Evolutionary conservation across 2,888 invertebrate species (phyloP), one percentile per base, ranked within the genome.

Genomic region (Halocaridina rubra): DNA sequence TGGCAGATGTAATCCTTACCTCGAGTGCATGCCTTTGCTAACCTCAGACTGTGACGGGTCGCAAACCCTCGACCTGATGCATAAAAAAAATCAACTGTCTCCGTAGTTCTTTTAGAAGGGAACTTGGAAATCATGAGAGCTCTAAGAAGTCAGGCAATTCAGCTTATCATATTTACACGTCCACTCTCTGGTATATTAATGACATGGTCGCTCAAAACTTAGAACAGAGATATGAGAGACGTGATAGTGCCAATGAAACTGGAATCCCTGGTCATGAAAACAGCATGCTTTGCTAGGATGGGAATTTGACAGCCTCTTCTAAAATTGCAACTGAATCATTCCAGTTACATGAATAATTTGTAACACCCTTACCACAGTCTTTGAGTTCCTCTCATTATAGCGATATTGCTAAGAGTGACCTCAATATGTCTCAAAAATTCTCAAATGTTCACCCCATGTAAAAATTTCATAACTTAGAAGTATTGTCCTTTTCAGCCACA

Each of bases 341-440:
- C 30, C 59, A 76, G 53, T 57, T 59, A 77, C 77, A 61, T 77
- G 59, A 77, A 77, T 77, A 30, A 33, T 78, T 61, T 30, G 33
- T n/a, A 78, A 30, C 32, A 30, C 77, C n/a, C n/a, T n/a, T 77
- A 78, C 61, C 77, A 78, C 77, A 61, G 33, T 78, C 64, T 27
- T 78, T 64, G 64, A 78, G 77, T 78, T 61, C 32, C 77, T 33
- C 22, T 33, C 61, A 19, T 33, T 0, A 5, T 29, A 57, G 75
- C 64, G 61, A 61, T 78, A 78, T 33, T 32, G 24, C 59, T 32
- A 61, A 32, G 29, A 78, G 77, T 78, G 64, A 78, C 7, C 64
- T 33, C 61, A 78, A 61, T 61, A 61, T 77, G 16, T n/a, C n/a
- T n/a, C n/a, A n/a, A n/a, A n/a, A n/a, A n/a, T n/a, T 77, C 19